These are phyloP conservation scores for Drosophila robusta DNA, from an alignment of 2,888 invertebrate genomes.

Conservation along the genomic window DNA sequence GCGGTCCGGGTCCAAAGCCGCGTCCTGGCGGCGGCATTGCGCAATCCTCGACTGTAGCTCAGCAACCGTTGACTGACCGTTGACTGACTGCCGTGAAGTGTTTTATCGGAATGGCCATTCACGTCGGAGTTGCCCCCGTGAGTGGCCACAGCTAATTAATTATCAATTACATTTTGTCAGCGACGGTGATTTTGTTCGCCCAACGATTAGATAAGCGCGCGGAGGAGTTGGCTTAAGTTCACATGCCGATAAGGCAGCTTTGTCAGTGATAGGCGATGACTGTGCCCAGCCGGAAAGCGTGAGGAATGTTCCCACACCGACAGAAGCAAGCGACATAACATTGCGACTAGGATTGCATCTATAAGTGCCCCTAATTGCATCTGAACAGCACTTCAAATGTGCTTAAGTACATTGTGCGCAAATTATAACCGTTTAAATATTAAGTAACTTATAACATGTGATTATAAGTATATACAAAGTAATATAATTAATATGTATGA, in stretches of 20 bases:
- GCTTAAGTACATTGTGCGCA: no score
- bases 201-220: constrained; percentile 52
- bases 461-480: no score
- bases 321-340: neutral
- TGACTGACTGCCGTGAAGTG: constrained; percentile 51
- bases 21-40: constrained; percentile 63
- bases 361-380: neutral
- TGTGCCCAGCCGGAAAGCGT: constrained; percentile 1
- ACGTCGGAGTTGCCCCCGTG: constrained; percentile 24
- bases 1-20: constrained; percentile 38
- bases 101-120: constrained; percentile 39
- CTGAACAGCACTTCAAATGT: no score
- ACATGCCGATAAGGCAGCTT: constrained; percentile 32
- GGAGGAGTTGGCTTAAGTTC: constrained; percentile 24
- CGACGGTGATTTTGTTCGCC: constrained; percentile 57
- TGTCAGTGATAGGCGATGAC: constrained; percentile 42
- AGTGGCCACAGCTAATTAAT: constrained; percentile 62
- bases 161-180: constrained; percentile 63
- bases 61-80: constrained; percentile 22
- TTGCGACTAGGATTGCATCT: neutral
- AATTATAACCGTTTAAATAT: neutral
- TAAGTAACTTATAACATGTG: neutral
- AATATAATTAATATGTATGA: no score
- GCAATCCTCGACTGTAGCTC: constrained; percentile 10
- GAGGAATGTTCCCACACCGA: constrained; percentile 4